Evolutionary conservation across 2,888 invertebrate genomes (phyloP), one percentile per base, ranked within the genome.

Genomic region (Zhuqinia jingwanae): DNA sequence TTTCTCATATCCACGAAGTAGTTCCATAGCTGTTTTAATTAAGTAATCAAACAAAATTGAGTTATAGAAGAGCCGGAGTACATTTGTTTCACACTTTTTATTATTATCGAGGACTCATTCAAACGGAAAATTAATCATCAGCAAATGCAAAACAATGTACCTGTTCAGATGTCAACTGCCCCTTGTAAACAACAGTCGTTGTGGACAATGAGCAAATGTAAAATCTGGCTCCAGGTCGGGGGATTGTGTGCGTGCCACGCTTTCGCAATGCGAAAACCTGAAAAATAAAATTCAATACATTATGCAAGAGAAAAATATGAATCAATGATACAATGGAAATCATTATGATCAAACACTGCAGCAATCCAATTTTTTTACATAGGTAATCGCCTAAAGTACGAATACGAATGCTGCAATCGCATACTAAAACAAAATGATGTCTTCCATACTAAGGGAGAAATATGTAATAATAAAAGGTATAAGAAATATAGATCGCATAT

Each of bases 151-250:
- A 20, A 58, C 17, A 3, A 27, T 27, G 36, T 77, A 88, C 89
- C 93, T 99, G 99, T 92, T 97, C 96, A 0, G 99, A 97, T 45
- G 98, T 98, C 91, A 99, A 95, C 92, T 99, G 96, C 53, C 99
- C 99, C 94, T 99, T 99, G 94, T 99, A 99, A 45, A 99, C 98
- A 88, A 99, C 94, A 11, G 96, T 97, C 91, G 95, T 95, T 77
- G 97, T 93, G 27, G 98, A 98, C 91, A 99, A 93, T 82, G 98
- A 99, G 94, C 99, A 99, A 92, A 99, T 97, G 93, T 99, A 99
- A 93, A 98, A 99, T 89, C 98, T 94, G 63, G 96, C 95, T 6
- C 96, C 97, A 0, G 96, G 96, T 91, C 96, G 95, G 50, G 96
- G 95, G 92, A 99, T 95, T 90, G 95, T 95, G 92, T 99, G 99